Percentiles rank a stretch among this genome's conserved stretches.
phyloP scores from a whole-genome alignment of 2,113 vertebrate genomes.

The Micronycteris hirsuta region DNA sequence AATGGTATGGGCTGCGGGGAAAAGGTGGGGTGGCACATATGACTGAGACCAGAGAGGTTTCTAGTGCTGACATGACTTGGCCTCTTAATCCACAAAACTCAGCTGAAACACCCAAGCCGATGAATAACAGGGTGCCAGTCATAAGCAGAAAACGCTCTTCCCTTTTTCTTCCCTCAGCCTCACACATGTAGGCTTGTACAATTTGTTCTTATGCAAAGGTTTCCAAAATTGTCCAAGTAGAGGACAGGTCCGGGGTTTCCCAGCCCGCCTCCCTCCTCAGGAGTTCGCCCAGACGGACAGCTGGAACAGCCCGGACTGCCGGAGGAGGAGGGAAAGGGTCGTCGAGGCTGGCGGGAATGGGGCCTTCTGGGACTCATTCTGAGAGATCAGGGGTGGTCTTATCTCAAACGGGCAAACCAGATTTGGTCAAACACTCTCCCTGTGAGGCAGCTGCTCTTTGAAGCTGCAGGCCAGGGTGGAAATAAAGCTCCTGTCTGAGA shows the following conservation, averaged over 20 bases:
- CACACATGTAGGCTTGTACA: constrained; percentile 24
- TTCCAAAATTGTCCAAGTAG: constrained; percentile 1
- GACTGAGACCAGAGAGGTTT: constrained; percentile 7
- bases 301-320: not conserved
- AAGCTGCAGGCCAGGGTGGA: not conserved
- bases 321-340: not conserved
- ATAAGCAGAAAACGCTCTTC: constrained; percentile 52
- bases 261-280: not conserved
- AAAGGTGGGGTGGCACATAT: not conserved
- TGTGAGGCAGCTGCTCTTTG: constrained; percentile 36
- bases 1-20: not conserved
- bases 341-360: not conserved
- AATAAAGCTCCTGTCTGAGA: not conserved
- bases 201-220: constrained; percentile 33
- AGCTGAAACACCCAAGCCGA: constrained; percentile 8
- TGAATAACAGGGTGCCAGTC: constrained; percentile 16
- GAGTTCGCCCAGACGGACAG: not conserved
- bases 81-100: constrained; percentile 47
- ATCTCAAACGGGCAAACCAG: not conserved
- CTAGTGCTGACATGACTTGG: constrained; percentile 37
- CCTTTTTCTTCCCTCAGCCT: constrained; percentile 26
- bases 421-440: not conserved
- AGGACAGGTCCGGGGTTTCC: not conserved
- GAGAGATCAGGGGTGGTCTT: not conserved
- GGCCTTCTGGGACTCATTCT: not conserved